These are phyloP conservation scores for Geophilus truncorum DNA, from an alignment of 2,888 invertebrate species.

Conservation along the genomic window DNA sequence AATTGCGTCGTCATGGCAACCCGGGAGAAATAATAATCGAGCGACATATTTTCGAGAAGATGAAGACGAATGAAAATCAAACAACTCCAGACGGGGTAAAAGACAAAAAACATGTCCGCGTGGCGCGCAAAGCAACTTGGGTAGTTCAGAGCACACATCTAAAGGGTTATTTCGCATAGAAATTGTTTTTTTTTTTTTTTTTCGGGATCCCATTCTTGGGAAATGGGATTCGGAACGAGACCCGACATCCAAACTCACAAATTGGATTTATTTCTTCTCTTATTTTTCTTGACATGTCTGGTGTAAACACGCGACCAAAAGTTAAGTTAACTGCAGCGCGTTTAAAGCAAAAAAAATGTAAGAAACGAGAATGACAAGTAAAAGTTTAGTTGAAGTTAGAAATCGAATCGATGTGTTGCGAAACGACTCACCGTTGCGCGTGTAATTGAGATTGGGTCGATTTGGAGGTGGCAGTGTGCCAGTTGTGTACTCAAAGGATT, in stretches of 20 bases:
- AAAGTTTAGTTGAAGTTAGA: background rate
- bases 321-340: no score
- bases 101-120: background rate
- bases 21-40: background rate
- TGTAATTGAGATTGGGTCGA: background rate
- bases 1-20: background rate
- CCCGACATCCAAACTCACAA: background rate
- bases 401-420: background rate
- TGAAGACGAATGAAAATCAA: background rate
- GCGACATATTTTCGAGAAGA: background rate
- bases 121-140: background rate
- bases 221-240: background rate
- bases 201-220: background rate
- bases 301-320: no score
- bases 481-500: background rate
- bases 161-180: background rate
- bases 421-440: background rate
- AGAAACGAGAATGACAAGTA: background rate
- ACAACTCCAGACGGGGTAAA: background rate
- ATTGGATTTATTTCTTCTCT: background rate
- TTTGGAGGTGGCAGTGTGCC: background rate
- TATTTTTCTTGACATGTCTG: no score
- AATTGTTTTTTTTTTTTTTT: background rate
- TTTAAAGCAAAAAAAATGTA: background rate
- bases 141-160: no score